Conservation (phyloP, 2,797 vertebrate genomes). For the Graptemys geographica region DNA sequence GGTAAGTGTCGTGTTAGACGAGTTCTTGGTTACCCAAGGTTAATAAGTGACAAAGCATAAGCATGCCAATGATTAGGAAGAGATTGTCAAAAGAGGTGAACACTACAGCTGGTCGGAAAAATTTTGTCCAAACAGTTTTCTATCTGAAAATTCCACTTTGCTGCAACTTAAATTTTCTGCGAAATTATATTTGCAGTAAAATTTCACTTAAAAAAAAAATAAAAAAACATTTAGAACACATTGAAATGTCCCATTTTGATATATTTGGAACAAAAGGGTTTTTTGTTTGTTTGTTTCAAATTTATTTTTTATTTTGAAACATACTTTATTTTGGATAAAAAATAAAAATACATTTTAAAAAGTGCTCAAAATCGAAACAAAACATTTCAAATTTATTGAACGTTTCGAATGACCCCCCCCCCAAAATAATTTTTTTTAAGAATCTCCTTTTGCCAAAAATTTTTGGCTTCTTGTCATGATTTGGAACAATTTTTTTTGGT, state of each 20-base stretch:
- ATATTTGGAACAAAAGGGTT: no score
- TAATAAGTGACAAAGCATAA: neutral
- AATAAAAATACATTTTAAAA: no score
- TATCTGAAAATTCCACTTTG: neutral
- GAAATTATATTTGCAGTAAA: neutral
- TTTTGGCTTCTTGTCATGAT: neutral
- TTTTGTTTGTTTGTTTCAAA: neutral
- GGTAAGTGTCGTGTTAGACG: no score
- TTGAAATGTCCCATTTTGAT: neutral
- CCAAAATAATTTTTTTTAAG: neutral
- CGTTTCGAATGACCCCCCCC: neutral
- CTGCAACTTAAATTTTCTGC: neutral
- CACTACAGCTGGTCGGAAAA: no score
- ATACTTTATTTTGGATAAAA: neutral
- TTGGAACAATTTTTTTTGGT: no score
- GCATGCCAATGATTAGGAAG: neutral
- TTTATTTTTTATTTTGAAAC: neutral
- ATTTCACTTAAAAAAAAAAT: neutral
- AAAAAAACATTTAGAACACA: no score
- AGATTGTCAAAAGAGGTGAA: neutral
- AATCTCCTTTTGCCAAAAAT: neutral
- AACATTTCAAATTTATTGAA: no score
- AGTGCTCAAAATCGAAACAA: no score
- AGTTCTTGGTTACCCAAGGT: neutral
- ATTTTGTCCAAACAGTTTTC: neutral